Percentiles rank a stretch among this genome's conserved stretches.
Evolutionary conservation across 2,888 invertebrate species (phyloP).

Genomic region (Cosmopolites sordidus): DNA sequence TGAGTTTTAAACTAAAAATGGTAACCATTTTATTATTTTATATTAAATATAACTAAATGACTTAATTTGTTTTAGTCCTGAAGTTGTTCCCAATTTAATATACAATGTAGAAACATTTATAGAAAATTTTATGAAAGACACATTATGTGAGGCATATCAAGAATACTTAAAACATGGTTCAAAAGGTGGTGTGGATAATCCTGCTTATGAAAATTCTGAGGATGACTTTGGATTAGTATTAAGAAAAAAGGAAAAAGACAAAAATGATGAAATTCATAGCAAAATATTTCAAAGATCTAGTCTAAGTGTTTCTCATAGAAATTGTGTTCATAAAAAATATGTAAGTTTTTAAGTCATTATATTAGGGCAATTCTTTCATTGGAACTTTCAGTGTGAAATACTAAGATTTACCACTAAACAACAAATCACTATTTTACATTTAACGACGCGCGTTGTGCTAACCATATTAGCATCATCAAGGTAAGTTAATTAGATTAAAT

Average conservation of each 20-base stretch:
- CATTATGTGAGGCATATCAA: constrained; percentile 45
- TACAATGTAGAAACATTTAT: constrained; percentile 43
- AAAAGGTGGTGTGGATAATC: constrained; percentile 37
- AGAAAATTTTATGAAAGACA: constrained; percentile 44
- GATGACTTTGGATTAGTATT: constrained; percentile 32
- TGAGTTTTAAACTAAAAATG: not conserved
- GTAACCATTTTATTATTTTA: not conserved
- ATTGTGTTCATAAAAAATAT: constrained; percentile 19
- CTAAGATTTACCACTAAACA: too few relatives aligned
- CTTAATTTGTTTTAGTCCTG: constrained; percentile 14
- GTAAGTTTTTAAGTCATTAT: not conserved
- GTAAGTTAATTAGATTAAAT: too few relatives aligned
- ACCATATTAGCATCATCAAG: too few relatives aligned
- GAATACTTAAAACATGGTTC: constrained; percentile 36
- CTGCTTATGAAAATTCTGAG: constrained; percentile 37
- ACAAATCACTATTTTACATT: too few relatives aligned
- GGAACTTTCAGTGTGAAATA: too few relatives aligned
- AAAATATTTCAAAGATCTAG: constrained; percentile 7
- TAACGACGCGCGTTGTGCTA: too few relatives aligned
- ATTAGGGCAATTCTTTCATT: not conserved
- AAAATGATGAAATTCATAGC: constrained; percentile 9
- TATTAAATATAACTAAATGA: constrained; percentile 19
- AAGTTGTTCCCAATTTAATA: constrained; percentile 26
- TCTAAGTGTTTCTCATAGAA: constrained; percentile 11
- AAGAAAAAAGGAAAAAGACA: constrained; percentile 15